phyloP scores from a whole-genome alignment of 2,797 vertebrate genomes.

The Potorous gilbertii region DNA sequence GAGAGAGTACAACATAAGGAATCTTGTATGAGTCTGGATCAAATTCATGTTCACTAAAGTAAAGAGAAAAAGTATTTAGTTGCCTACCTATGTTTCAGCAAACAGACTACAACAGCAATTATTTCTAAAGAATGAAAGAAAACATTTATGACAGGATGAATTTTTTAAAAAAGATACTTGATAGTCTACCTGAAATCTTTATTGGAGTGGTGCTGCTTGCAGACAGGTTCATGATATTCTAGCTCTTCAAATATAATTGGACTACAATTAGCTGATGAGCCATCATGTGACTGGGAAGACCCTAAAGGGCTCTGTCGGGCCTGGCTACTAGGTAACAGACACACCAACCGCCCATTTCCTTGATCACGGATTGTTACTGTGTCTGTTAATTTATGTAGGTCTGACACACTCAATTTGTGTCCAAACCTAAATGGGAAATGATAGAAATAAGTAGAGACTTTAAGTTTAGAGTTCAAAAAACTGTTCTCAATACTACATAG shows the following conservation, averaged over 20 bases:
- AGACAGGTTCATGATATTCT: conserved; percentile 97
- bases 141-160: background rate
- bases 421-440: conserved; percentile 88
- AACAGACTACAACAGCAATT: background rate
- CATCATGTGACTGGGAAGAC: conserved; percentile 94
- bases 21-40: conserved; percentile 96
- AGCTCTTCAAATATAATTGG: conserved; percentile 97
- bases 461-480: background rate
- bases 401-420: conserved; percentile 90
- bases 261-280: conserved; percentile 93
- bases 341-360: conserved; percentile 91
- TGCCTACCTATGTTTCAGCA: background rate
- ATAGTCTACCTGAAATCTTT: conserved; percentile 90
- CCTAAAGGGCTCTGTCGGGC: conserved; percentile 94
- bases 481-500: conserved; percentile 21
- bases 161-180: background rate
- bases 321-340: conserved; percentile 93
- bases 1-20: conserved; percentile 93
- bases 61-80: conserved; percentile 48
- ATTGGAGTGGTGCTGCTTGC: conserved; percentile 91
- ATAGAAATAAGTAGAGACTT: background rate
- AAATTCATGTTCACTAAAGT: conserved; percentile 93
- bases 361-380: conserved; percentile 94
- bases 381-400: conserved; percentile 93
- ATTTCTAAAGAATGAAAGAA: background rate